Evolutionary conservation across 2,797 vertebrate genomes (phyloP).

Genomic region (Parauchenoglanis ngamensis): DNA sequence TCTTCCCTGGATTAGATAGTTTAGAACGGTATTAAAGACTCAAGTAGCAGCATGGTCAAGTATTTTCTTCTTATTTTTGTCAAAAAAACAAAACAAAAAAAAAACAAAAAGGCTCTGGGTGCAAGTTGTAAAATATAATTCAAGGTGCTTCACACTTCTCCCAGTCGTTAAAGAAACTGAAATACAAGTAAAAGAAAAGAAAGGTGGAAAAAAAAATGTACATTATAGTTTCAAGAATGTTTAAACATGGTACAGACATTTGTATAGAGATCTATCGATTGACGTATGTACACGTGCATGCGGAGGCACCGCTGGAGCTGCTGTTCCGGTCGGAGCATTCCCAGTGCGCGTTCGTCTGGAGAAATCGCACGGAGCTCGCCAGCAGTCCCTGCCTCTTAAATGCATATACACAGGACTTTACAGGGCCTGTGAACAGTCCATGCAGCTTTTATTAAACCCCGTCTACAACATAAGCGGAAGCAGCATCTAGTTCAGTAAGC

Average conservation of each 20-base stretch:
- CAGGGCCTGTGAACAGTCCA: conserved; percentile 65
- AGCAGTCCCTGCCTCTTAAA: conserved; percentile 62
- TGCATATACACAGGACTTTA: conserved; percentile 63
- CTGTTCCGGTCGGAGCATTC: conserved; percentile 67
- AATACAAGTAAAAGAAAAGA: background rate
- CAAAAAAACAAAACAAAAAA: background rate
- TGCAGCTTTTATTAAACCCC: conserved; percentile 68
- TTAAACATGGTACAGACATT: conserved; percentile 61
- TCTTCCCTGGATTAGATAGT: background rate
- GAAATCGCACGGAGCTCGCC: conserved; percentile 56
- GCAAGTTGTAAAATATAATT: conserved; percentile 36
- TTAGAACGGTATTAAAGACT: background rate
- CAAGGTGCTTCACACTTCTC: conserved; percentile 38
- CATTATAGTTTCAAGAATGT: background rate
- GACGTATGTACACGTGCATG: conserved; percentile 69
- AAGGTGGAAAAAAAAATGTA: background rate
- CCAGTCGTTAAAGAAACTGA: background rate
- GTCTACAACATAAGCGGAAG: conserved; percentile 14
- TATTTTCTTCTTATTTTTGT: conserved; percentile 7
- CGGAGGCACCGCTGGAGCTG: conserved; percentile 78
- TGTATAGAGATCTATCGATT: conserved; percentile 59
- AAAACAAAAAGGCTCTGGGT: conserved; percentile 31
- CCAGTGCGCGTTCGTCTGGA: conserved; percentile 61
- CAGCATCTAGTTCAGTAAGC: conserved; percentile 30
- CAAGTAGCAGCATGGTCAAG: conserved; percentile 32